Evolutionary conservation across 1,140 invertebrate genomes (phyloP).

Genomic region (Aphaenogaster rudis): DNA sequence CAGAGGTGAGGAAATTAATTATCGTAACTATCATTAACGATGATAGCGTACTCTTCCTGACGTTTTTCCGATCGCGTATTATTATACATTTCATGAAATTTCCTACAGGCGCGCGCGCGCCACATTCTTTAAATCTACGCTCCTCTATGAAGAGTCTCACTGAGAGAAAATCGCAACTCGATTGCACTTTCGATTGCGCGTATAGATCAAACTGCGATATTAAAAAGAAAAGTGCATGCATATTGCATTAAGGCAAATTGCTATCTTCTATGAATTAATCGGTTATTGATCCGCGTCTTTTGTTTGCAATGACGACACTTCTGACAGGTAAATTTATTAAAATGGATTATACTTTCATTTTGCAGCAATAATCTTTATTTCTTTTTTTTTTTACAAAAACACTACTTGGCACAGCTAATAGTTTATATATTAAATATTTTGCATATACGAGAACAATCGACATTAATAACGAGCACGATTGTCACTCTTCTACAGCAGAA

Average conservation of each 20-base stretch:
- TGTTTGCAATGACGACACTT: constrained; percentile 22
- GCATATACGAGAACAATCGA: constrained; percentile 63
- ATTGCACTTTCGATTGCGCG: constrained; percentile 14
- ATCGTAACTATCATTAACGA: constrained; percentile 13
- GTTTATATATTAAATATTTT: constrained; percentile 62
- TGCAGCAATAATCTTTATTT: constrained; percentile 63
- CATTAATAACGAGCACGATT: constrained; percentile 57
- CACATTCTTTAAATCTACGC: constrained; percentile 4
- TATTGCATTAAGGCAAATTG: constrained; percentile 47
- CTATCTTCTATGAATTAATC: not conserved
- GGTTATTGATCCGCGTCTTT: not conserved
- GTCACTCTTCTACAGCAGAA: constrained; percentile 59
- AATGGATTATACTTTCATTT: constrained; percentile 60
- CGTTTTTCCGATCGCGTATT: constrained; percentile 28
- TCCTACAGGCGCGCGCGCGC: not conserved
- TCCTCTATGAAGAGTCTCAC: constrained; percentile 29
- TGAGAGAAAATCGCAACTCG: constrained; percentile 53
- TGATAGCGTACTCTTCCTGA: not conserved
- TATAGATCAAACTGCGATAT: not conserved
- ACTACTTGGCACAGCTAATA: constrained; percentile 64
- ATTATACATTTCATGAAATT: constrained; percentile 22
- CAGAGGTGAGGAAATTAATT: constrained; percentile 3
- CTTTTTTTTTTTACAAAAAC: constrained; percentile 56
- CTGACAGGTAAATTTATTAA: constrained; percentile 42
- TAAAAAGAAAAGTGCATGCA: constrained; percentile 16